These are phyloP conservation scores for Lasaia peninsularis DNA, from an alignment of 1,140 invertebrate genomes.

Conservation along the genomic window DNA sequence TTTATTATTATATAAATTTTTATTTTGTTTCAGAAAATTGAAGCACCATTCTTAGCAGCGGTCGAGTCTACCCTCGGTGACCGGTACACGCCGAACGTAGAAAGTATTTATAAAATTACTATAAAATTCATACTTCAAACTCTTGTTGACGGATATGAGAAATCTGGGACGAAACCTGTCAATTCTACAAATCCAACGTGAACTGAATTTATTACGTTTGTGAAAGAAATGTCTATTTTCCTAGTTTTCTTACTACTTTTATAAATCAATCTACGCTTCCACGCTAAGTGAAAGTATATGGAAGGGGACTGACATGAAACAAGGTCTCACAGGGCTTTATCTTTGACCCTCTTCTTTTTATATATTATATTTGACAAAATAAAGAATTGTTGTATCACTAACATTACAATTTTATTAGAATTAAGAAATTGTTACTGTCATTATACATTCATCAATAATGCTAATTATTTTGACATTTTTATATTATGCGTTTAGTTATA, in stretches of 20 bases:
- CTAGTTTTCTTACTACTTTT: conserved; percentile 5
- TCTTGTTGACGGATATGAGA: conserved; percentile 88
- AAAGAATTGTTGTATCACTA: too few relatives aligned
- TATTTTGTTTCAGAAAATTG: conserved; percentile 87
- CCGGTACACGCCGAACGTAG: conserved; percentile 93
- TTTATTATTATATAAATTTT: too few relatives aligned
- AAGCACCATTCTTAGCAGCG: conserved; percentile 91
- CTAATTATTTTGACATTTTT: too few relatives aligned
- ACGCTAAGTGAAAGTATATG: not conserved
- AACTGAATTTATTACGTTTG: conserved; percentile 28
- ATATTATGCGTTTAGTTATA: too few relatives aligned
- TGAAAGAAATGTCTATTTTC: conserved; percentile 4
- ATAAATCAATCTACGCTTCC: not conserved
- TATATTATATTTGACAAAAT: not conserved
- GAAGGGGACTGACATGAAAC: not conserved
- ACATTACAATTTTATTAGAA: too few relatives aligned
- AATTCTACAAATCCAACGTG: conserved; percentile 49
- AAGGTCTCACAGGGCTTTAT: not conserved
- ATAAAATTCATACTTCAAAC: conserved; percentile 95
- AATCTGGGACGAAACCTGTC: conserved; percentile 72
- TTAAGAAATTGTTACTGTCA: too few relatives aligned
- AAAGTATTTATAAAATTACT: conserved; percentile 93
- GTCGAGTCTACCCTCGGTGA: conserved; percentile 91
- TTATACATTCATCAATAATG: too few relatives aligned
- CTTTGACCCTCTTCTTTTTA: not conserved